Evolutionary conservation across 2,797 vertebrate genomes (phyloP), one percentile per base, ranked within the genome.

Genomic region (Fratercula arctica): DNA sequence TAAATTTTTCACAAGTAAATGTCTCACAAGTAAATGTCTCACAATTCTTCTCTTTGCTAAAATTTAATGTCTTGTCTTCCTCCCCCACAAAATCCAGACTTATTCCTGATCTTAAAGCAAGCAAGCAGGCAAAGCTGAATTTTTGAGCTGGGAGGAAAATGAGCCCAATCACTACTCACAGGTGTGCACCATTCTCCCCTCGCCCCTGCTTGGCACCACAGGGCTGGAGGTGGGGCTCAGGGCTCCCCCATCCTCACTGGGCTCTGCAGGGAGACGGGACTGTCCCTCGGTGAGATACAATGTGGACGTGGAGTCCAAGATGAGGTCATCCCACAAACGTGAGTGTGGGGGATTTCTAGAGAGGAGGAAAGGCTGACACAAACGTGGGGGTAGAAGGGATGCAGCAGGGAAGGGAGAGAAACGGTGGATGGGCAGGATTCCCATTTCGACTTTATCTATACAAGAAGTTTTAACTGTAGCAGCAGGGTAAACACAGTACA

Each of bases 391-490:
- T 31, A 75, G 54, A 85, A 73, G 39, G 46, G 51, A 69, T 61
- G 43, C 1, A 1, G 43, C 50, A 86, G 23, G 33, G 12, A 78
- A 74, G 37, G 53, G 31, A 91, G 61, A 64, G 51, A 86, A 91
- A 74, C 0, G 0, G 50, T 69, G 76, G 13, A 25, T 78, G 54
- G 54, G 64, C 69, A 86, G 39, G 46, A 84, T 80, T 95, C 54
- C n/a, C 35, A 79, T 93, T 95, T 90, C 8, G 0, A 33, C 37
- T 93, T 87, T 66, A 64, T 89, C 68, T 75, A 18, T 79, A 26
- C n/a, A 53, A 69, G 63, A 81, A 82, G 56, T 77, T 88, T 73
- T 85, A 89, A 67, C 45, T 73, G 48, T 87, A 95, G 77, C 80
- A 94, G 72, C 73, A 54, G 82, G 69, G 20, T 91, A 83, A 93